Percentiles rank a stretch among this genome's conserved stretches.
Conservation (phyloP, 2,888 invertebrate genomes). For the Elmis aenea region DNA sequence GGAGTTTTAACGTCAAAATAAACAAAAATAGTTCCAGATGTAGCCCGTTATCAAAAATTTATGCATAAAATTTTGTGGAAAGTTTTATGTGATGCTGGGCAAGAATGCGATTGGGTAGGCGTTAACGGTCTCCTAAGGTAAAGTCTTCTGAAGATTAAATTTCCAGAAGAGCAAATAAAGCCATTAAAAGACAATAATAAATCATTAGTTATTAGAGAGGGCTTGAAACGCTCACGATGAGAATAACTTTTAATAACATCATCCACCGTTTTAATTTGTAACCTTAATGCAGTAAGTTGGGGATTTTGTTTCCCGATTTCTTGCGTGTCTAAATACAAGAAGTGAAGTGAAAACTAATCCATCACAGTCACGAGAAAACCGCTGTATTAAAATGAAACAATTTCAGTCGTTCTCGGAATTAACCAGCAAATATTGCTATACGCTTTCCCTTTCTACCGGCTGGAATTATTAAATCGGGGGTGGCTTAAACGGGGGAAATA, state of each 20-base stretch:
- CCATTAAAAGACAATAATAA: slow-evolving; percentile 20
- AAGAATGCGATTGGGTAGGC: too few relatives aligned
- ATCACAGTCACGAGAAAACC: slow-evolving; percentile 39
- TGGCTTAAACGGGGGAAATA: slow-evolving; percentile 11
- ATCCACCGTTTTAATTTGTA: slow-evolving; percentile 25
- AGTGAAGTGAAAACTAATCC: slow-evolving; percentile 38
- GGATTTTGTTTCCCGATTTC: slow-evolving; percentile 27
- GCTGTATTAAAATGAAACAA: slow-evolving; percentile 38
- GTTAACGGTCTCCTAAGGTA: too few relatives aligned
- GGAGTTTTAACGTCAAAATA: too few relatives aligned
- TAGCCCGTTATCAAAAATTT: too few relatives aligned
- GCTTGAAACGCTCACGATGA: slow-evolving; percentile 14
- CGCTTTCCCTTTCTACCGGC: slow-evolving; percentile 8
- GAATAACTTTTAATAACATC: slow-evolving; percentile 22
- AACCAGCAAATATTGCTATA: slow-evolving; percentile 27
- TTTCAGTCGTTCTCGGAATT: slow-evolving; percentile 33
- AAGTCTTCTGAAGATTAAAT: slow-evolving; percentile 10
- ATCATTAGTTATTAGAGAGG: slow-evolving; percentile 17
- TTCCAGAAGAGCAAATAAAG: slow-evolving; percentile 14
- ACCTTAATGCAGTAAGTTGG: slow-evolving; percentile 18
- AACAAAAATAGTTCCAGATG: too few relatives aligned
- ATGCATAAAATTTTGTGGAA: too few relatives aligned
- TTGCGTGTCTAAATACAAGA: slow-evolving; percentile 33
- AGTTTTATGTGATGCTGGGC: too few relatives aligned
- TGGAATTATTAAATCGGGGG: slow-evolving; percentile 12